Evolutionary conservation across 2,888 invertebrate genomes (phyloP).

Genomic region (Eumacrocentrus americanus): DNA sequence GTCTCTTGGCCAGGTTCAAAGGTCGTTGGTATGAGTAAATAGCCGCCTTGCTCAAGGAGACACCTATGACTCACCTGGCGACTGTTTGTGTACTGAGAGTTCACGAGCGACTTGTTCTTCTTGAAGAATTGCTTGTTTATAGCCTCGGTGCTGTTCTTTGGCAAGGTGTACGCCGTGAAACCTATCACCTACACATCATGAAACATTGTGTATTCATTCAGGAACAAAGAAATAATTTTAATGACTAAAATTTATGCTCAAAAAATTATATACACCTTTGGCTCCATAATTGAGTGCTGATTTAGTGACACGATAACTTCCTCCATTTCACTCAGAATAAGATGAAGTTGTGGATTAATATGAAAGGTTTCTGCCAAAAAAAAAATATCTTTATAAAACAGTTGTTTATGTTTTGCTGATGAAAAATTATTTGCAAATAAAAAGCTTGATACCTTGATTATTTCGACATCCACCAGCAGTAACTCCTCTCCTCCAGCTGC

Average conservation of each 20-base stretch:
- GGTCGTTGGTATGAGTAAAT: constrained; percentile 86
- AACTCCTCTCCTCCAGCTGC: constrained; percentile 85
- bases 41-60: constrained; percentile 80
- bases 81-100: constrained; percentile 91
- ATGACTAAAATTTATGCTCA: too few species aligned
- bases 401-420: not conserved
- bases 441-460: constrained; percentile 69
- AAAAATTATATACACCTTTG: too few species aligned
- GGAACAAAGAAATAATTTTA: constrained; percentile 10
- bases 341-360: constrained; percentile 88
- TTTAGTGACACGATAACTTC: constrained; percentile 85
- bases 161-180: constrained; percentile 82
- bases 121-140: constrained; percentile 83
- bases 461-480: constrained; percentile 90
- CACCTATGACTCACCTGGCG: constrained; percentile 84
- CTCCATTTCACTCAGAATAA: constrained; percentile 79
- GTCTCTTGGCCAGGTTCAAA: constrained; percentile 91
- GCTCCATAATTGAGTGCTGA: constrained; percentile 90
- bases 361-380: constrained; percentile 77
- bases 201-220: too few species aligned
- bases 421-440: not conserved
- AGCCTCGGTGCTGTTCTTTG: constrained; percentile 75
- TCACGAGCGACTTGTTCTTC: constrained; percentile 83
- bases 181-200: constrained; percentile 75
- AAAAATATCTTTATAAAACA: not conserved